Conservation (phyloP, 2,113 vertebrate genomes). For the Chauna torquata region DNA sequence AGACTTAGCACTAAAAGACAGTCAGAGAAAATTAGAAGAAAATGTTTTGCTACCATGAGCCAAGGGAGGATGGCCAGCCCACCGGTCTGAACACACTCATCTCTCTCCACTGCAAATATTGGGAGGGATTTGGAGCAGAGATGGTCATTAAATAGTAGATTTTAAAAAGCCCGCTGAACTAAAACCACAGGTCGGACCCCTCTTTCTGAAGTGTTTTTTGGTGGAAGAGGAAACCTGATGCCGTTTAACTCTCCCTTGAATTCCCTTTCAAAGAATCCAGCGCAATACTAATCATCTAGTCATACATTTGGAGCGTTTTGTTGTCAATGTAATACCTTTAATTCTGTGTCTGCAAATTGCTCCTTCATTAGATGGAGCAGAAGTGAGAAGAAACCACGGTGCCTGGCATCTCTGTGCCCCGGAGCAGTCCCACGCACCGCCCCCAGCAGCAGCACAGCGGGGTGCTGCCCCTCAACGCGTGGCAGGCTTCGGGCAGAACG, state of each 20-base stretch:
- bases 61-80: neutral
- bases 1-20: neutral
- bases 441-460: no score
- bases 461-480: no score
- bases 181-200: neutral
- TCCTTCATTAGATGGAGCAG: neutral
- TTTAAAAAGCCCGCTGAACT: neutral
- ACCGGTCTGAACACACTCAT: neutral
- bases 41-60: constrained; percentile 4
- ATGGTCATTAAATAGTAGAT: neutral
- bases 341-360: neutral
- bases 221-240: neutral
- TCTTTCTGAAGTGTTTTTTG: neutral
- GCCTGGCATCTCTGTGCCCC: fast-evolving
- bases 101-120: constrained; percentile 27
- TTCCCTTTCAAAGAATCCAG: neutral
- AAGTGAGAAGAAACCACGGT: neutral
- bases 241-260: neutral
- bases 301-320: neutral
- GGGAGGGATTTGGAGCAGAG: constrained; percentile 20
- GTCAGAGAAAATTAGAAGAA: constrained; percentile 27
- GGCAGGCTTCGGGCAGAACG: no score
- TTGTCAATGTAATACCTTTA: neutral
- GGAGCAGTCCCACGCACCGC: neutral
- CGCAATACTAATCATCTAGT: neutral